Conservation (phyloP, 2,888 invertebrate species). For the Nemapogon koenigi region DNA sequence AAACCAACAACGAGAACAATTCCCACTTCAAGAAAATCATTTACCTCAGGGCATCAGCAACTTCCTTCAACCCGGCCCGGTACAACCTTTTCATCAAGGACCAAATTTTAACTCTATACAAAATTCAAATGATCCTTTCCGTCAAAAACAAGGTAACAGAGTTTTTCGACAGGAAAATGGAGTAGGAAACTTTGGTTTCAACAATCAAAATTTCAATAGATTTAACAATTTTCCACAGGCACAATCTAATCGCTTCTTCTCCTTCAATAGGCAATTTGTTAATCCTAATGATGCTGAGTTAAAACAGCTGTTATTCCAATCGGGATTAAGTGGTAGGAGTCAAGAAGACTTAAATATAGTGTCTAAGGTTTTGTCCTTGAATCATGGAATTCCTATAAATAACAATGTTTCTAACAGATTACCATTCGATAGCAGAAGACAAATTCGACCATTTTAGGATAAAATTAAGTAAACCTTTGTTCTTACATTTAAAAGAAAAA, state of each 20-base stretch:
- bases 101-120: conserved; percentile 37
- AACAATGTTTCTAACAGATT: conserved; percentile 44
- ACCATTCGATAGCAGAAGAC: conserved; percentile 47
- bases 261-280: conserved; percentile 38
- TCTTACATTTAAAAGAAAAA: too few relatives aligned
- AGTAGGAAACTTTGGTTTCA: conserved; percentile 71
- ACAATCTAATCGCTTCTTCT: conserved; percentile 35
- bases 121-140: conserved; percentile 29
- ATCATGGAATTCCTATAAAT: conserved; percentile 71
- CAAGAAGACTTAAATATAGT: conserved; percentile 83
- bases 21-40: conserved; percentile 54
- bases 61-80: conserved; percentile 39
- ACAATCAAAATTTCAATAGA: conserved; percentile 39
- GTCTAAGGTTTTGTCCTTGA: conserved; percentile 79
- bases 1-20: conserved; percentile 46
- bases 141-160: conserved; percentile 43
- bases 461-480: too few relatives aligned
- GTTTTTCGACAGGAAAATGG: conserved; percentile 64
- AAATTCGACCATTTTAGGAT: conserved; percentile 25
- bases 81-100: conserved; percentile 34
- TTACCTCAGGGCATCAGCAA: conserved; percentile 48
- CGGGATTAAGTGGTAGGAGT: conserved; percentile 68
- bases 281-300: conserved; percentile 59
- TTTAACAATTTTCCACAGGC: conserved; percentile 38
- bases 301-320: conserved; percentile 69